phyloP scores from a whole-genome alignment of 2,888 invertebrate genomes.

The Pandemis corylana region DNA sequence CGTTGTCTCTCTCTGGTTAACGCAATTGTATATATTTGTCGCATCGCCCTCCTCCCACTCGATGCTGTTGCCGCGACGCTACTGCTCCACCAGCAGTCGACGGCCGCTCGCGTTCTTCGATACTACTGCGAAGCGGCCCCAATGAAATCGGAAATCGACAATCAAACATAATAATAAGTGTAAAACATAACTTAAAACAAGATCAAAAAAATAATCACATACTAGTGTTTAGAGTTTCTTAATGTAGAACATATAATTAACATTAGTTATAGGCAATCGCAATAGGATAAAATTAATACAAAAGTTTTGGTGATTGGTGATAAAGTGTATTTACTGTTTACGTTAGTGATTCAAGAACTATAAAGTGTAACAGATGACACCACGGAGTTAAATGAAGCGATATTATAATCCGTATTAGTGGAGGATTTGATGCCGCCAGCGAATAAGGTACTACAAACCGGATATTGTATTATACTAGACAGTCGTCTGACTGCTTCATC shows the following conservation, averaged over 20 bases:
- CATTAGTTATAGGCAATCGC: constrained; percentile 14
- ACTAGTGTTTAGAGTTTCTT: constrained; percentile 39
- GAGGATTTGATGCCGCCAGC: constrained; percentile 75
- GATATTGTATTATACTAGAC: constrained; percentile 75
- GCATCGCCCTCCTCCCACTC: constrained; percentile 74
- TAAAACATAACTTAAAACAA: constrained; percentile 53
- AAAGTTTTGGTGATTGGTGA: constrained; percentile 75
- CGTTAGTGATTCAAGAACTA: constrained; percentile 65
- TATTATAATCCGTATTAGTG: constrained; percentile 56
- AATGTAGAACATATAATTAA: constrained; percentile 32
- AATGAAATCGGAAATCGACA: constrained; percentile 54
- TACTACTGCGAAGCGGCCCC: constrained; percentile 52
- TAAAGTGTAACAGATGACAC: constrained; percentile 59
- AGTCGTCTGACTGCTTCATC: constrained; percentile 73
- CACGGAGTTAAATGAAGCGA: constrained; percentile 64
- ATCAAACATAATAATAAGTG: constrained; percentile 49
- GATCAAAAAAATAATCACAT: constrained; percentile 41
- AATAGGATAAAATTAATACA: constrained; percentile 39
- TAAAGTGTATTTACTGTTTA: constrained; percentile 59
- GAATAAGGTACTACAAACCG: constrained; percentile 81
- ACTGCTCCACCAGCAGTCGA: constrained; percentile 73
- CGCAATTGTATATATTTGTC: constrained; percentile 61
- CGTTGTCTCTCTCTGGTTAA: constrained; percentile 61
- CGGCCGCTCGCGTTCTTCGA: constrained; percentile 71
- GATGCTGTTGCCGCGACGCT: constrained; percentile 63